These are phyloP conservation scores for Betta splendens DNA, from an alignment of 2,797 vertebrate species.

Conservation along the genomic window DNA sequence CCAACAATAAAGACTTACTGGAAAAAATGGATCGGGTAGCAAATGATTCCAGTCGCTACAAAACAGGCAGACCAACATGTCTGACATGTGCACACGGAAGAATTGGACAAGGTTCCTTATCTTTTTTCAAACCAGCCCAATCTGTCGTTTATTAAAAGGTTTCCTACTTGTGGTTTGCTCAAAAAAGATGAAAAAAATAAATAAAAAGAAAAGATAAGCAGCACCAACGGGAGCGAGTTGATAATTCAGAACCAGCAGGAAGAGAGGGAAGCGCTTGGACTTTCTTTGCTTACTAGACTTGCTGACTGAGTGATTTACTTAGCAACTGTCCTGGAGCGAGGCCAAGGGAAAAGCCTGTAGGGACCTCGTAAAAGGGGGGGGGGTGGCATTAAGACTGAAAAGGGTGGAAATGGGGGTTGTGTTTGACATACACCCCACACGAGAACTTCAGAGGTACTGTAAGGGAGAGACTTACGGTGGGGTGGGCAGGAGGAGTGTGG, in stretches of 20 bases:
- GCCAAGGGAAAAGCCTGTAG: constrained; percentile 75
- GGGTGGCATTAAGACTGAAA: constrained; percentile 40
- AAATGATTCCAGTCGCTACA: constrained; percentile 57
- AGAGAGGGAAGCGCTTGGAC: constrained; percentile 56
- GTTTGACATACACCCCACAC: constrained; percentile 71
- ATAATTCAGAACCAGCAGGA: constrained; percentile 30
- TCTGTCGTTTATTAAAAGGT: constrained; percentile 27
- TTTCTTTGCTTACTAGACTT: constrained; percentile 74
- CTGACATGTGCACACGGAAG: constrained; percentile 51
- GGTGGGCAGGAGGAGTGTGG: constrained; percentile 65
- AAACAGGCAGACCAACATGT: constrained; percentile 70
- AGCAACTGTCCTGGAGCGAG: constrained; percentile 80
- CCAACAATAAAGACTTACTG: constrained; percentile 28
- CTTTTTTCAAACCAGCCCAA: no score
- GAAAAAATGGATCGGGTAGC: constrained; percentile 53
- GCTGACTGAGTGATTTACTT: constrained; percentile 81
- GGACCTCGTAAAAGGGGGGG: constrained; percentile 58
- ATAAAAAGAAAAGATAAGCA: constrained; percentile 32
- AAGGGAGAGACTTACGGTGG: constrained; percentile 50
- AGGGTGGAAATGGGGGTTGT: constrained; percentile 51
- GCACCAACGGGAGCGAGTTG: constrained; percentile 7
- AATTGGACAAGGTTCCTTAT: no score
- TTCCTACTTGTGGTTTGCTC: constrained; percentile 32
- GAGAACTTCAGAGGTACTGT: constrained; percentile 64
- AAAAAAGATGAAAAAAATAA: constrained; percentile 24